These are phyloP conservation scores for Arge pagana DNA, from an alignment of 2,888 invertebrate species.

Conservation along the genomic window DNA sequence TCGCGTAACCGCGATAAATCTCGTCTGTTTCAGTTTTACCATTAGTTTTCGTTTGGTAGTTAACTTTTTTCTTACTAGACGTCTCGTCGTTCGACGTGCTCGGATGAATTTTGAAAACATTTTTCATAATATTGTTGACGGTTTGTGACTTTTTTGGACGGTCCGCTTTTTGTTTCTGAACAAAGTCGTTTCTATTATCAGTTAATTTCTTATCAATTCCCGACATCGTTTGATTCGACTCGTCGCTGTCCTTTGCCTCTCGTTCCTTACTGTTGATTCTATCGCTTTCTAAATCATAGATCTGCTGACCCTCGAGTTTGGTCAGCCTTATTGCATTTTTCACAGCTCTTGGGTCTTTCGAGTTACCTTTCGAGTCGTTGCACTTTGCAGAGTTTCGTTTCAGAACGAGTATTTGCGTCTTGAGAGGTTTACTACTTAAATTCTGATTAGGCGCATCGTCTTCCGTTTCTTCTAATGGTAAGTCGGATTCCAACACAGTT, in stretches of 20 bases:
- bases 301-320: slow-evolving; percentile 15
- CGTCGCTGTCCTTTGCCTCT: not conserved
- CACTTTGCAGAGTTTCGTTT: slow-evolving; percentile 31
- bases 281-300: slow-evolving; percentile 13
- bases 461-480: slow-evolving; percentile 18
- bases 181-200: slow-evolving; percentile 12
- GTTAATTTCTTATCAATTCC: slow-evolving; percentile 18
- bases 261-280: slow-evolving; percentile 9
- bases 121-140: slow-evolving; percentile 47
- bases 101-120: slow-evolving; percentile 42
- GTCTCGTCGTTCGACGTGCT: slow-evolving; percentile 24
- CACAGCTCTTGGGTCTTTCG: slow-evolving; percentile 16
- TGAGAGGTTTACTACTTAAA: slow-evolving; percentile 26
- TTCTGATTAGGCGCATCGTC: slow-evolving; percentile 23
- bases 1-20: slow-evolving; percentile 43
- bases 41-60: slow-evolving; percentile 29
- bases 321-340: slow-evolving; percentile 24
- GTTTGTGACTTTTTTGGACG: slow-evolving; percentile 44
- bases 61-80: slow-evolving; percentile 28
- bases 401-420: slow-evolving; percentile 31
- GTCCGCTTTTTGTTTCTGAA: slow-evolving; percentile 36
- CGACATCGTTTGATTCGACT: not conserved
- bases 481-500: slow-evolving; percentile 10
- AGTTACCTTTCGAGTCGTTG: slow-evolving; percentile 11
- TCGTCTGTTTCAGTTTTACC: slow-evolving; percentile 29